Percentiles rank a stretch among this genome's conserved stretches.
phyloP scores from a whole-genome alignment of 2,797 vertebrate species.

The Cynopterus sphinx region DNA sequence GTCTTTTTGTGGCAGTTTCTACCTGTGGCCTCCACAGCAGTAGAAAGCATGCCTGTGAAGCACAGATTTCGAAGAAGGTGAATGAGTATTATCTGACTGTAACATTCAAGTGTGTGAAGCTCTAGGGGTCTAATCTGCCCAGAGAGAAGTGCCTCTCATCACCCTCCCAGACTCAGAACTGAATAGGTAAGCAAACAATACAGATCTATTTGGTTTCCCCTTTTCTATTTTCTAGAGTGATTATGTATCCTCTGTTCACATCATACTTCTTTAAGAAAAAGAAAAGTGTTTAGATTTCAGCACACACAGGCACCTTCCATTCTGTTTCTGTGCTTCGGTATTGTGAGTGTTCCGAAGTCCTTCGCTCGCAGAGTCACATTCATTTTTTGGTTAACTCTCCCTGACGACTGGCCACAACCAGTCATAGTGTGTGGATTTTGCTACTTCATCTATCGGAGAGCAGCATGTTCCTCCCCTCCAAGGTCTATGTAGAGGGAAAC shows the following conservation, averaged over 20 bases:
- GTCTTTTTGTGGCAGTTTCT: background rate
- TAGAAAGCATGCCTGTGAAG: background rate
- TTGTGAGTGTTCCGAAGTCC: background rate
- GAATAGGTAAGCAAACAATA: background rate
- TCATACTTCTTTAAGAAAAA: background rate
- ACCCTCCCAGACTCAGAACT: background rate
- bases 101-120: background rate
- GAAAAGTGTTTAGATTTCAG: background rate
- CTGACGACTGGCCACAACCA: background rate
- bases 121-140: background rate
- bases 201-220: background rate
- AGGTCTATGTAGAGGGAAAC: background rate
- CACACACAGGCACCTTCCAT: background rate
- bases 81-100: background rate
- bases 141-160: background rate
- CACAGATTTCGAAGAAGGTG: background rate
- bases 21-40: background rate
- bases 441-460: background rate
- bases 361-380: background rate
- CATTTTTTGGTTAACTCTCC: background rate
- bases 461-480: background rate
- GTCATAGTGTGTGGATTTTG: background rate
- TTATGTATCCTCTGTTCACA: background rate
- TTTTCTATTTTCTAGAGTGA: background rate
- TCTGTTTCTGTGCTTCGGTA: background rate